These are phyloP conservation scores for Furcifer pardalis DNA, from an alignment of 2,797 vertebrate genomes.

Conservation along the genomic window DNA sequence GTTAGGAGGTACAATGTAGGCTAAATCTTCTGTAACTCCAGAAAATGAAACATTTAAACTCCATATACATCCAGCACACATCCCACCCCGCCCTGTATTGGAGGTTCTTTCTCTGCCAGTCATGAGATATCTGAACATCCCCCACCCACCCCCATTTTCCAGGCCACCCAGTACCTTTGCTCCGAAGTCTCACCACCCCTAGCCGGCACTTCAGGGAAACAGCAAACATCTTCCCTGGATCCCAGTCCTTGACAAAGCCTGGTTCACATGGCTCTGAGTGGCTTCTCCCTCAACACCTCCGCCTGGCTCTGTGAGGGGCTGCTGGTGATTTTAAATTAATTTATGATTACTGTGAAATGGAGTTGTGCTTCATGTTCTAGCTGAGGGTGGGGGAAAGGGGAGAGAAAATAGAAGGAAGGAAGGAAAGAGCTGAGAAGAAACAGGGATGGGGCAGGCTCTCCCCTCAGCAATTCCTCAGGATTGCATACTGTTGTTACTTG, in stretches of 20 bases:
- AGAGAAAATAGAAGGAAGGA: not conserved
- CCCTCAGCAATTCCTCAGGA: not conserved
- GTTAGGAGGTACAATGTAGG: not conserved
- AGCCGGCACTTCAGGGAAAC: conserved; percentile 94
- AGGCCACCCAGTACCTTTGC: conserved; percentile 81
- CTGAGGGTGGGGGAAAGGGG: conserved; percentile 23
- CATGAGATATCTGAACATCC: not conserved
- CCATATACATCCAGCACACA: not conserved
- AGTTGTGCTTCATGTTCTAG: conserved; percentile 50
- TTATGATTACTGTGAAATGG: conserved; percentile 44
- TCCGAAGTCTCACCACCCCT: conserved; percentile 89
- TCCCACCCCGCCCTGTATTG: conserved; percentile 1
- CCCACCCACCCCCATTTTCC: not conserved
- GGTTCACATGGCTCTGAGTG: conserved; percentile 57
- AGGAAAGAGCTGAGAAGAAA: not conserved
- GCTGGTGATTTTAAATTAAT: conserved; percentile 52
- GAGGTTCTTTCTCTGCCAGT: conserved; percentile 2
- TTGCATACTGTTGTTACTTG: not conserved
- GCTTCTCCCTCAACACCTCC: conserved; percentile 57
- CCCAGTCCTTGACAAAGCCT: conserved; percentile 31
- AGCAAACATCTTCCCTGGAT: conserved; percentile 84
- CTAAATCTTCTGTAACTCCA: conserved; percentile 28
- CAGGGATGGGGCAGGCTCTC: conserved; percentile 11
- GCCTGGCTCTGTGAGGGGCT: conserved; percentile 60
- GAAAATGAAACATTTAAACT: not conserved